Percentiles rank a stretch among this genome's conserved stretches.
Conservation (phyloP, 2,888 invertebrate species). For the Phania funesta region DNA sequence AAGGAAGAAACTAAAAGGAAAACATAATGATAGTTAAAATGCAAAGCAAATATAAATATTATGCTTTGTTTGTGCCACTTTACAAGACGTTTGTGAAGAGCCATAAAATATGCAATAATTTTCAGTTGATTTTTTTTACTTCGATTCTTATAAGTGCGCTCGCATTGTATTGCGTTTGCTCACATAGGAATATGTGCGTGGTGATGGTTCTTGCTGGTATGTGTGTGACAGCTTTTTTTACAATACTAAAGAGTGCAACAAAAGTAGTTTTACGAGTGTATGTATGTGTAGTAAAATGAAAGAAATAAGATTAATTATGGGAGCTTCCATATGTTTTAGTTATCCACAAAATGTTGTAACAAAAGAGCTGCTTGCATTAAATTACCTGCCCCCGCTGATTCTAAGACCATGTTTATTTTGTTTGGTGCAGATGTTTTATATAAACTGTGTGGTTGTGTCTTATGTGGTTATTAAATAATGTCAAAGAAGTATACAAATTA, state of each 20-base stretch:
- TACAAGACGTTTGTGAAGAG: constrained; percentile 30
- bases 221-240: constrained; percentile 2
- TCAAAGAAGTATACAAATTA: too few relatives aligned
- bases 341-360: too few relatives aligned
- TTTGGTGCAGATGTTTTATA: too few relatives aligned
- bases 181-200: background rate
- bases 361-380: too few relatives aligned
- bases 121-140: constrained; percentile 14
- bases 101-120: constrained; percentile 57
- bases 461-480: too few relatives aligned
- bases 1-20: too few relatives aligned
- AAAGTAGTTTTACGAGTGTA: constrained; percentile 29
- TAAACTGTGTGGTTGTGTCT: too few relatives aligned
- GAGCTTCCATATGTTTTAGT: too few relatives aligned
- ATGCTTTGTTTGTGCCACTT: constrained; percentile 22
- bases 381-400: too few relatives aligned
- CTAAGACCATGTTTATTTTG: too few relatives aligned
- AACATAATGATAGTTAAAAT: too few relatives aligned
- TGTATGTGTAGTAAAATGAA: background rate
- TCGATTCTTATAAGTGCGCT: background rate
- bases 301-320: too few relatives aligned
- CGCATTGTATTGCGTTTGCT: background rate
- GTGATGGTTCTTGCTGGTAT: background rate
- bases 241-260: constrained; percentile 49
- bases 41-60: background rate